phyloP scores from a whole-genome alignment of 2,797 vertebrate genomes.

The Gastrophryne carolinensis region DNA sequence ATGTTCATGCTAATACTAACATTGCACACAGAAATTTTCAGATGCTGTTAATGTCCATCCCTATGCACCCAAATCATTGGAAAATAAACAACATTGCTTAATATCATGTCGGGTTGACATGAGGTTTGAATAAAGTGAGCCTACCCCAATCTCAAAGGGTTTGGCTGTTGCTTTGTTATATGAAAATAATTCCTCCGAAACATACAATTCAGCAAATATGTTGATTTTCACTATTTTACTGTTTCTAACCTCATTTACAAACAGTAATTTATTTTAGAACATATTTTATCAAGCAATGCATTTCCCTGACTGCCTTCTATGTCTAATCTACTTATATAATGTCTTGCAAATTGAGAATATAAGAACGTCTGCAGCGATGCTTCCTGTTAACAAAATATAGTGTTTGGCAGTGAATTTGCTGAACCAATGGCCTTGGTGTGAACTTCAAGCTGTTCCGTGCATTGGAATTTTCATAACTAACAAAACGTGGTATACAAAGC shows the following conservation, averaged over 20 bases:
- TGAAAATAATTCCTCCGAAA: background rate
- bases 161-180: background rate
- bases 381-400: background rate
- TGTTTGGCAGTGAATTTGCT: background rate
- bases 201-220: background rate
- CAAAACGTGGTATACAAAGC: background rate
- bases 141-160: background rate
- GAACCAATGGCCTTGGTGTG: background rate
- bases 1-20: constrained; percentile 19
- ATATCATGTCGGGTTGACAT: constrained; percentile 25
- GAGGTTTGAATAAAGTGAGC: constrained; percentile 21
- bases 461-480: background rate
- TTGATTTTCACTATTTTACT: background rate
- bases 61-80: constrained; percentile 28
- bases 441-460: background rate
- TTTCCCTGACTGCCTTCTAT: background rate
- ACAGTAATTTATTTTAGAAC: background rate
- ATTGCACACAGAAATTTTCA: constrained; percentile 15
- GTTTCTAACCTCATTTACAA: background rate
- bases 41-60: background rate
- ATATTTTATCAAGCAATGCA: background rate
- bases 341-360: background rate
- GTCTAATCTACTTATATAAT: background rate
- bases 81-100: constrained; percentile 21
- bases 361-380: background rate